Evolutionary conservation across 2,888 invertebrate species (phyloP), one percentile per base, ranked within the genome.

Genomic region (Pterostichus niger): DNA sequence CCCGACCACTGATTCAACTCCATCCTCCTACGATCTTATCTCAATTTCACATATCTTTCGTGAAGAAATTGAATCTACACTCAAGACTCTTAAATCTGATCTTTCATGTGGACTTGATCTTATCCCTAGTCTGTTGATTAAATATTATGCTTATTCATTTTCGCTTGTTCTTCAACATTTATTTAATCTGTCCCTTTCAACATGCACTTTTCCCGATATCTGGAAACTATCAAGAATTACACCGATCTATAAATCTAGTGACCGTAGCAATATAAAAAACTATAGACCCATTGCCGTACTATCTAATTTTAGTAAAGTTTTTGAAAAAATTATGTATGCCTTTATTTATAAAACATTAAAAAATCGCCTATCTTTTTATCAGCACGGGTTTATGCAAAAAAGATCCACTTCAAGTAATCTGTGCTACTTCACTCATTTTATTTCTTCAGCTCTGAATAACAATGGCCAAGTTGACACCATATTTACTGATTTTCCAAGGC

Each of bases 261-360:
- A 81, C n/a, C 75, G 68, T 35, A 33, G 35, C 0, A 31, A 64
- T 13, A 64, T 81, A 24, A 35, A 15, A 75, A 84, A 85, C 35
- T 84, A 85, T 68, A 73, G 84, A 52, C 85, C 84, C 7, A 84
- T 84, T 75, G 44, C 83, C 35, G 71, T 85, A 2, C 59, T 80
- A 46, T 83, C 84, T 17, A 59, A 61, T 49, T 56, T 83, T 24
- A 40, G 56, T 13, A 84, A 84, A 77, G 46, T 83, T 15, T 83
- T 85, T 64, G 84, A 85, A 81, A 79, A 71, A 31, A 76, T 80
- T 44, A 35, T 83, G 6, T 64, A 77, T 76, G 17, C 2, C 40
- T 24, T 9, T 33, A 82, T 82, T 52, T 76, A 59, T 31, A 15
- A 35, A 13, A 87, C 11, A 0, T 15, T 75, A 11, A 44, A 46